These are phyloP conservation scores for Drosophila micromelanica DNA, from an alignment of 1,140 invertebrate genomes.

Conservation along the genomic window DNA sequence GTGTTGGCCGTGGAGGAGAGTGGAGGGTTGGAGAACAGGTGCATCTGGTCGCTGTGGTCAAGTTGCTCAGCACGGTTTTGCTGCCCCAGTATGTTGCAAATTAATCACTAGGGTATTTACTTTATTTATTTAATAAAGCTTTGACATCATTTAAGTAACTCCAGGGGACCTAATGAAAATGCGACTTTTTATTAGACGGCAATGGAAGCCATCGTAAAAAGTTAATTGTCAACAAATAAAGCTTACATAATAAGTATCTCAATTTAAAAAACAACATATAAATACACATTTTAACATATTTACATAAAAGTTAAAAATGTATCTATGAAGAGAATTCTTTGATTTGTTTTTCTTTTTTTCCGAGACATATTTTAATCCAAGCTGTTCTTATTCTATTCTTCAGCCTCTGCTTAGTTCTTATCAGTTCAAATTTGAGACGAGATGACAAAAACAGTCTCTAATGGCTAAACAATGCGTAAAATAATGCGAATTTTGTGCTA, in stretches of 20 bases:
- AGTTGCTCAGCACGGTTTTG: constrained; percentile 30
- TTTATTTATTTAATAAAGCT: constrained; percentile 54
- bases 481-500: constrained; percentile 12
- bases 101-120: constrained; percentile 58
- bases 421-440: not conserved
- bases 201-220: not conserved
- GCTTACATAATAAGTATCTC: too few species aligned
- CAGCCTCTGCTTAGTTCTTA: too few species aligned
- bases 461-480: constrained; percentile 37
- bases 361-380: too few species aligned
- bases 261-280: too few species aligned
- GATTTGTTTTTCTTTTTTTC: not conserved
- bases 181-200: too few species aligned
- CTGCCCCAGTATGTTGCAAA: constrained; percentile 43
- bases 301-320: too few species aligned
- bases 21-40: not conserved
- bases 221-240: too few species aligned
- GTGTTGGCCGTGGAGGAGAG: not conserved
- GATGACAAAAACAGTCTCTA: too few species aligned
- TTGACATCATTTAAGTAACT: constrained; percentile 37
- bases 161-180: constrained; percentile 24
- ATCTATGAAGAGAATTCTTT: too few species aligned
- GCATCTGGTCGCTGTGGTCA: constrained; percentile 27
- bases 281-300: too few species aligned
- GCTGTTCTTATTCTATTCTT: too few species aligned